These are phyloP conservation scores for Zoanthus gigantus DNA, from an alignment of 92 coral and sea anemone genomes.

Conservation along the genomic window DNA sequence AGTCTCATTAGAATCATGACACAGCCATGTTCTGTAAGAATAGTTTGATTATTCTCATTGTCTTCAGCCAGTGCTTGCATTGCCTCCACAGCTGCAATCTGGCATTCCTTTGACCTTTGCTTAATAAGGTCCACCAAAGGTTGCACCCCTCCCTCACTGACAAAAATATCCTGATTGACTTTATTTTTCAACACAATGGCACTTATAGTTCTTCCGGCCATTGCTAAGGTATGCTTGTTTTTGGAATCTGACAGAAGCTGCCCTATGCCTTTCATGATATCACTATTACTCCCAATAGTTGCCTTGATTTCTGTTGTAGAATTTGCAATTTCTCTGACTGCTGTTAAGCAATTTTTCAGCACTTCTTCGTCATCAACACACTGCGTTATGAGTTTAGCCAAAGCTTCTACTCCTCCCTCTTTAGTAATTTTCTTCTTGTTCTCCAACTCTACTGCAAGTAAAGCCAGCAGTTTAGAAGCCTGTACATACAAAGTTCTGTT, in stretches of 20 bases:
- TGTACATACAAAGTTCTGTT: slow-evolving; percentile 75
- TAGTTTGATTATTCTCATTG: slow-evolving; percentile 84
- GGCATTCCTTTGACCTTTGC: slow-evolving; percentile 83
- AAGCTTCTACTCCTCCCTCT: slow-evolving; percentile 85
- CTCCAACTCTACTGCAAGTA: slow-evolving; percentile 67
- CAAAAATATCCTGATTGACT: slow-evolving; percentile 92
- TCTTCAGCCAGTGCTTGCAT: slow-evolving; percentile 82
- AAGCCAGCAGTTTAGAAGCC: slow-evolving; percentile 81
- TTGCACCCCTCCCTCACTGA: slow-evolving; percentile 89
- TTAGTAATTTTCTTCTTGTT: slow-evolving; percentile 78
- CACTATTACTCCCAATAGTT: slow-evolving; percentile 77
- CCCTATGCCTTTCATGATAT: slow-evolving; percentile 80
- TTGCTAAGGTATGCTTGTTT: slow-evolving; percentile 87
- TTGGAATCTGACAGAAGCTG: slow-evolving; percentile 76
- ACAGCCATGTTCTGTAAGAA: slow-evolving; percentile 89
- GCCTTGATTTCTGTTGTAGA: slow-evolving; percentile 83
- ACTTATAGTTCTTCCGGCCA: slow-evolving; percentile 87
- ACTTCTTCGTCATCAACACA: slow-evolving; percentile 79
- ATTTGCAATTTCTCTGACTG: slow-evolving; percentile 73
- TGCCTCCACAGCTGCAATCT: slow-evolving; percentile 92
- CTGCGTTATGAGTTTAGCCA: slow-evolving; percentile 73
- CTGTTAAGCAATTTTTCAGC: slow-evolving; percentile 75
- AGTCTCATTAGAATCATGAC: slow-evolving; percentile 92
- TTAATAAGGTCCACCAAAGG: slow-evolving; percentile 81
- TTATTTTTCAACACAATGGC: slow-evolving; percentile 77